These are phyloP conservation scores for Barnardius zonarius DNA, from an alignment of 2,113 vertebrate species.

Conservation along the genomic window DNA sequence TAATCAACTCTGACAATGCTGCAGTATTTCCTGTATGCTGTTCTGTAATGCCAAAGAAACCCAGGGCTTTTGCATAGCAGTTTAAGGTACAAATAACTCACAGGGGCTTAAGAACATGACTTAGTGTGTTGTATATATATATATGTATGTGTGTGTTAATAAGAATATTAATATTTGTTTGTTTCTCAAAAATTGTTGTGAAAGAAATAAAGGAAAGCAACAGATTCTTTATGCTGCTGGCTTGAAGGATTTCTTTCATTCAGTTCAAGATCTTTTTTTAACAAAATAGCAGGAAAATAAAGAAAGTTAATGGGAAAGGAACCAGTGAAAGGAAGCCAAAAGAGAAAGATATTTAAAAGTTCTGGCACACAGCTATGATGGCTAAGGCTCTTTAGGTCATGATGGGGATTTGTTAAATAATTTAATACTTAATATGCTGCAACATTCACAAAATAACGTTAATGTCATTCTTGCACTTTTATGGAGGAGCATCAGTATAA, in stretches of 20 bases:
- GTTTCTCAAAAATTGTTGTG: not conserved
- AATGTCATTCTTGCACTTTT: not conserved
- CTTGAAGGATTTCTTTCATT: not conserved
- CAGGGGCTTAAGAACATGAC: not conserved
- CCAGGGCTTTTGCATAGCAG: not conserved
- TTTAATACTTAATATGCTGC: not conserved
- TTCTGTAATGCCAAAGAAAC: not conserved
- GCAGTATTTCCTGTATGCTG: not conserved
- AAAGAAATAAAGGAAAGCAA: conserved; percentile 45
- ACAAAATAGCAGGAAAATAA: not conserved
- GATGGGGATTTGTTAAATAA: not conserved
- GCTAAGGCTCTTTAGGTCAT: not conserved
- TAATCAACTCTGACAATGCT: not conserved
- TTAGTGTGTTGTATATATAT: not conserved
- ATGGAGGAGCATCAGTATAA: not conserved
- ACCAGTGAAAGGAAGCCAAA: not conserved
- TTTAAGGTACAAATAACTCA: not conserved
- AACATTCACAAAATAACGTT: not conserved
- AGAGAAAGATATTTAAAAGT: not conserved
- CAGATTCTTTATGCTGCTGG: not conserved
- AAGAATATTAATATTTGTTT: not conserved
- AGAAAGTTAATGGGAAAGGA: conserved; percentile 10
- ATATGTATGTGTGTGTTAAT: not conserved
- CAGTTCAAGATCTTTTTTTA: not conserved
- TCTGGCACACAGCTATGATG: not conserved